These are phyloP conservation scores for Syngnathoides biaculeatus DNA, from an alignment of 2,113 vertebrate genomes.

Conservation along the genomic window DNA sequence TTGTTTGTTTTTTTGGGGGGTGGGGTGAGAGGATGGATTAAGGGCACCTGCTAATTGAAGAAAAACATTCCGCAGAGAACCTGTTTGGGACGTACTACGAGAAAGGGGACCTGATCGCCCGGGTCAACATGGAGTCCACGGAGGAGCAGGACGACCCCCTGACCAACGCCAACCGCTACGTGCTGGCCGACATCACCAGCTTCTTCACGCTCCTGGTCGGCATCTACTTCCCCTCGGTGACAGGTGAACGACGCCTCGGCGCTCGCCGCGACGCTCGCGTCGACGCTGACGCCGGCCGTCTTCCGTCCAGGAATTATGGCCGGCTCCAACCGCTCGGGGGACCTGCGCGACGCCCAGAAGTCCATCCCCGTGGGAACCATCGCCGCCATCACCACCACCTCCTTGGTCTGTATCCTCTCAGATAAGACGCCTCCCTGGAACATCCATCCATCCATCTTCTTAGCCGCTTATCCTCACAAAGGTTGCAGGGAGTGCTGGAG, in stretches of 20 bases:
- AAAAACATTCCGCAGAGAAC: conserved; percentile 75
- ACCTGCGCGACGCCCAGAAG: conserved; percentile 96
- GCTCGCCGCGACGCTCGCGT: too few relatives aligned
- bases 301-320: conserved; percentile 91
- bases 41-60: too few relatives aligned
- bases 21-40: too few relatives aligned
- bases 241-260: conserved; percentile 73
- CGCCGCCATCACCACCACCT: conserved; percentile 94
- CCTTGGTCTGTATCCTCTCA: conserved; percentile 92
- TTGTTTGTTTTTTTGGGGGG: too few relatives aligned
- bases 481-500: too few relatives aligned
- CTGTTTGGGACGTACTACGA: conserved; percentile 88
- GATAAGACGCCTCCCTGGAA: neutral
- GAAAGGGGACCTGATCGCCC: conserved; percentile 85
- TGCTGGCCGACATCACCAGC: conserved; percentile 92
- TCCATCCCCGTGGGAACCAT: conserved; percentile 97
- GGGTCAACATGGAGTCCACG: conserved; percentile 60
- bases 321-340: conserved; percentile 95
- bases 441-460: too few relatives aligned
- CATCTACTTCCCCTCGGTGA: conserved; percentile 98
- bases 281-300: neutral
- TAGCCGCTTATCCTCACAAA: too few relatives aligned
- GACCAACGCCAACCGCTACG: conserved; percentile 85
- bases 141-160: conserved; percentile 62
- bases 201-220: conserved; percentile 96